A percentile compares a stretch with the other conserved stretches of the same genome.
Conservation (phyloP, 2,113 vertebrate genomes). For the Neotoma lepida region DNA sequence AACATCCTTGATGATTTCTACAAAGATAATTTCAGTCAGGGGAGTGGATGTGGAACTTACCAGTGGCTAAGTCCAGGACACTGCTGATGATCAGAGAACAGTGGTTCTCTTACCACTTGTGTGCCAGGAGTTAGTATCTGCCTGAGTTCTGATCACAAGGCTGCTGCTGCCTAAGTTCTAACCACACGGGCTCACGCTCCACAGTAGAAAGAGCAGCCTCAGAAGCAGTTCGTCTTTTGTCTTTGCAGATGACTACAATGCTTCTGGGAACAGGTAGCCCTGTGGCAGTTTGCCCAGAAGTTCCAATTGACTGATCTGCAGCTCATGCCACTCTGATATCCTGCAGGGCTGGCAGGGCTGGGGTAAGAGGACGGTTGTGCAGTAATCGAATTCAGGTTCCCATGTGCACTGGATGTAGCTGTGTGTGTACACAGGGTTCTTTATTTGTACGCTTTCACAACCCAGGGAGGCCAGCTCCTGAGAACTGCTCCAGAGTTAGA, state of each 20-base stretch:
- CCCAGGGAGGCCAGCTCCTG: too few relatives aligned
- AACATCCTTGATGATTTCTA: not conserved
- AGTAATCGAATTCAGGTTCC: not conserved
- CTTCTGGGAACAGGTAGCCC: not conserved
- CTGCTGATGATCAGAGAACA: not conserved
- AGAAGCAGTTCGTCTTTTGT: not conserved
- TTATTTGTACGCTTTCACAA: not conserved
- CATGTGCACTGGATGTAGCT: not conserved
- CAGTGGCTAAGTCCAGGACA: not conserved
- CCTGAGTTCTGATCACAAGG: slow-evolving; percentile 33
- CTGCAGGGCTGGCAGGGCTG: not conserved
- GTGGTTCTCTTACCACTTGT: not conserved
- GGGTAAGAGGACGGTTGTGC: not conserved
- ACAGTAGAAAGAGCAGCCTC: not conserved
- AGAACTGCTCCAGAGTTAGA: too few relatives aligned
- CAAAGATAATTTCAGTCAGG: not conserved
- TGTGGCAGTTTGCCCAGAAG: slow-evolving; percentile 25
- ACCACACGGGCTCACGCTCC: not conserved
- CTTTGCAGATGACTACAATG: not conserved
- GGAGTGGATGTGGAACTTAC: not conserved
- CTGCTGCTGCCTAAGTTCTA: not conserved
- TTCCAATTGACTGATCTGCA: not conserved
- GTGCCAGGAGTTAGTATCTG: not conserved
- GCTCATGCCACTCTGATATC: not conserved
- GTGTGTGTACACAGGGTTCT: not conserved